Percentiles rank a stretch among this genome's conserved stretches.
Evolutionary conservation across 2,797 vertebrate genomes (phyloP).

Genomic region (Pangasius sanitwongsei): DNA sequence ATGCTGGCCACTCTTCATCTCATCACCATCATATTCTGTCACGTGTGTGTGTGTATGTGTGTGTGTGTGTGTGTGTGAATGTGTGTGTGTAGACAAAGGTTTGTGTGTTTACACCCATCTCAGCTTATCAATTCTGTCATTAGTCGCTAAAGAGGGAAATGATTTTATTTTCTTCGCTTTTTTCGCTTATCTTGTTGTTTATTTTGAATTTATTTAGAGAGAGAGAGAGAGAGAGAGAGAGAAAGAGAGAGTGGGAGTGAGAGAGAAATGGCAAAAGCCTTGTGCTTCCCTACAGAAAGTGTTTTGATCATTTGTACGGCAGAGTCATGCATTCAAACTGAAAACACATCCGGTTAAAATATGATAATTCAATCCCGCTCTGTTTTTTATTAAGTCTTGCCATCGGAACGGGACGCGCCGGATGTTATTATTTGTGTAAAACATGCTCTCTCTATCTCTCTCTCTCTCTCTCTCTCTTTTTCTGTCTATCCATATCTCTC

Average conservation of each 20-base stretch:
- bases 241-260: slow-evolving; percentile 14
- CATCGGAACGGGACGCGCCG: slow-evolving; percentile 50
- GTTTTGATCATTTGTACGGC: slow-evolving; percentile 52
- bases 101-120: not conserved
- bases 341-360: slow-evolving; percentile 62
- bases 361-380: slow-evolving; percentile 59
- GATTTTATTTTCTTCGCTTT: slow-evolving; percentile 58
- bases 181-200: slow-evolving; percentile 18
- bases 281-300: slow-evolving; percentile 35
- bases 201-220: not conserved
- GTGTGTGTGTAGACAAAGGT: not conserved
- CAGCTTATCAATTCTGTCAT: slow-evolving; percentile 57
- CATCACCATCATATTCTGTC: not conserved
- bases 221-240: not conserved
- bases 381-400: slow-evolving; percentile 60
- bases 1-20: not conserved
- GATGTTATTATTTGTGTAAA: slow-evolving; percentile 60
- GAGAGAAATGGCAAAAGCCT: slow-evolving; percentile 31
- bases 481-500: not conserved
- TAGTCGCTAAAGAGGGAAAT: slow-evolving; percentile 51
- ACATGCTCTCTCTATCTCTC: slow-evolving; percentile 44
- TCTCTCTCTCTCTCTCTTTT: not conserved
- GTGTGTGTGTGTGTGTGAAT: not conserved
- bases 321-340: slow-evolving; percentile 53
- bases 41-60: not conserved